Conservation (phyloP, 2,113 vertebrate genomes). For the Tiliqua scincoides region DNA sequence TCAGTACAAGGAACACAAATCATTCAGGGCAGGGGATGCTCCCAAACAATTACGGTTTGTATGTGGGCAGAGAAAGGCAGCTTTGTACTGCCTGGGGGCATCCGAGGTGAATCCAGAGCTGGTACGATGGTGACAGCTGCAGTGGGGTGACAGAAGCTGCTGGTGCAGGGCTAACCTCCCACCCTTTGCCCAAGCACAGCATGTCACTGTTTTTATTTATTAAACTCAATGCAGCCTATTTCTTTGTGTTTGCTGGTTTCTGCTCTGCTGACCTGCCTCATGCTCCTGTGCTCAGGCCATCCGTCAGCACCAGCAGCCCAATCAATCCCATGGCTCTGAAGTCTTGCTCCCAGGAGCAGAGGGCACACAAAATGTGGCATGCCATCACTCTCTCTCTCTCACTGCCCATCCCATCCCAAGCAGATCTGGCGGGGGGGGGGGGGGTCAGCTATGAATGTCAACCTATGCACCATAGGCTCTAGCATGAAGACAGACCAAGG, state of each 20-base stretch:
- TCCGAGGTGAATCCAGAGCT: slow-evolving; percentile 54
- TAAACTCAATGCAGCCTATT: slow-evolving; percentile 32
- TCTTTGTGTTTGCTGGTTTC: slow-evolving; percentile 59
- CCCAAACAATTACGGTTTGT: slow-evolving; percentile 68
- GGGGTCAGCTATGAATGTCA: not conserved
- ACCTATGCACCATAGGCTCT: not conserved
- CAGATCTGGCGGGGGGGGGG: not conserved
- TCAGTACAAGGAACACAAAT: slow-evolving; percentile 49
- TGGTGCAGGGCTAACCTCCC: slow-evolving; percentile 41
- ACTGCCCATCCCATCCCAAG: not conserved
- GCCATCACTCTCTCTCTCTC: slow-evolving; percentile 3
- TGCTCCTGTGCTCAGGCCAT: slow-evolving; percentile 45
- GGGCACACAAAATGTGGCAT: not conserved
- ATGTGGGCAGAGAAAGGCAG: slow-evolving; percentile 68
- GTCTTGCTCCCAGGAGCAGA: slow-evolving; percentile 24
- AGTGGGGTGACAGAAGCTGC: slow-evolving; percentile 58
- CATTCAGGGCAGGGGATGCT: slow-evolving; percentile 10
- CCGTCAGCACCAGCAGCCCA: slow-evolving; percentile 54
- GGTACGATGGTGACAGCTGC: slow-evolving; percentile 73
- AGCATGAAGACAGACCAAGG: not conserved
- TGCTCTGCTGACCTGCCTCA: slow-evolving; percentile 63
- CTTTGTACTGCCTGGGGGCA: slow-evolving; percentile 56
- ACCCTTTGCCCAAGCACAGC: slow-evolving; percentile 64
- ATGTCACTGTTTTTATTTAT: slow-evolving; percentile 70
- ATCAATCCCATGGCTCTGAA: slow-evolving; percentile 44